phyloP scores from a whole-genome alignment of 2,888 invertebrate genomes.

The Dorcus hopei region DNA sequence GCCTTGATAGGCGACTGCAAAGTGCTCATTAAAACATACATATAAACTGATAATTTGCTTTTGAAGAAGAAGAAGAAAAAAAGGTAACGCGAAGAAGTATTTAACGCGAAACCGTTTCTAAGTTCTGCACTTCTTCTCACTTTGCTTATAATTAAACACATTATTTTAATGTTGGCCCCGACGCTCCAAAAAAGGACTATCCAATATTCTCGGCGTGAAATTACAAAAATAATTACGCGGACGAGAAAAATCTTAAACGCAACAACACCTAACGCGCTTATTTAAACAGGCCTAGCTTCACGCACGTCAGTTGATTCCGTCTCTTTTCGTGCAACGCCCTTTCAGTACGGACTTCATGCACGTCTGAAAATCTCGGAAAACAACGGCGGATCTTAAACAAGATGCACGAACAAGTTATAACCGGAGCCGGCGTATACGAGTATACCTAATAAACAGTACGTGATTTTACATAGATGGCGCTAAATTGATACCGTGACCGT shows the following conservation, averaged over 20 bases:
- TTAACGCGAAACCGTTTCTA: background rate
- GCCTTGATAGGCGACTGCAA: background rate
- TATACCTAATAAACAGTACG: slow-evolving; percentile 40
- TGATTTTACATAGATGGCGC: slow-evolving; percentile 46
- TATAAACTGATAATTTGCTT: slow-evolving; percentile 15
- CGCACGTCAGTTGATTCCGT: slow-evolving; percentile 4
- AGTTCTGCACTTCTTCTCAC: slow-evolving; percentile 8
- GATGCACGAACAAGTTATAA: slow-evolving; percentile 40
- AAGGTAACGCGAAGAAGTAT: slow-evolving; percentile 5
- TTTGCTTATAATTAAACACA: slow-evolving; percentile 15
- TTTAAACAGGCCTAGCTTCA: slow-evolving; percentile 24
- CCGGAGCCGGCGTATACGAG: slow-evolving; percentile 24
- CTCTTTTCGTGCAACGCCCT: slow-evolving; percentile 2
- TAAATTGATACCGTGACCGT: slow-evolving; percentile 48
- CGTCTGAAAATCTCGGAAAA: slow-evolving; percentile 10
- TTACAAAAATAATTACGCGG: slow-evolving; percentile 22
- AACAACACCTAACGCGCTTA: slow-evolving; percentile 24
- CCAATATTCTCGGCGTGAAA: slow-evolving; percentile 20
- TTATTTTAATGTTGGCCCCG: slow-evolving; percentile 13
- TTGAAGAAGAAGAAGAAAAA: background rate
- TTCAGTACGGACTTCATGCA: background rate
- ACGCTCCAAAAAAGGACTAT: slow-evolving; percentile 11
- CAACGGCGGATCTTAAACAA: slow-evolving; percentile 31
- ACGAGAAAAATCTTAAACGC: slow-evolving; percentile 9
- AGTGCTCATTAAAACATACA: slow-evolving; percentile 17